Evolutionary conservation across 2,888 invertebrate species (phyloP), one percentile per base, ranked within the genome.

Genomic region (Eubasilissa splendida): DNA sequence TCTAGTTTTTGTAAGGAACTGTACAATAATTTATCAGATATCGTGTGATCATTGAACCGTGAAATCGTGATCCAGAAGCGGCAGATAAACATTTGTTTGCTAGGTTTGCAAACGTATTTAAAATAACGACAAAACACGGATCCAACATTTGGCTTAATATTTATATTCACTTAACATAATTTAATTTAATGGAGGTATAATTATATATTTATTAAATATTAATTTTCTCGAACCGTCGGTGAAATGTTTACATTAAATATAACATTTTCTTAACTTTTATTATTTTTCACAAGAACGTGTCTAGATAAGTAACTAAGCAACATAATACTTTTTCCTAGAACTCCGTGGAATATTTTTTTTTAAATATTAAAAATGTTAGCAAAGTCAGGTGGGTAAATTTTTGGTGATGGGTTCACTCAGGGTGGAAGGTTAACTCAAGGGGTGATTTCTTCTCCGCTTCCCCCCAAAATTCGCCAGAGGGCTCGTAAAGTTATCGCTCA

Each of bases 401-500:
- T 71, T 71, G 54, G 71, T 56, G 33, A 71, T 56, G 71, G 56
- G 71, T 73, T 73, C 42, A 73, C 71, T 73, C n/a, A 8, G 8
- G 56, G 71, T 42, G 71, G 71, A 50, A 56, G 71, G 58, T 73
- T 73, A 11, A 65, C 58, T 73, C 54, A 2, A 58, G 56, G 65
- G 65, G 65, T 9, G 65, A 22, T 73, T 73, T 73, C 56, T 12
- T 70, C 70, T 73, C 9, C 11, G 7, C n/a, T 42, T 33, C 58
- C 42, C 22, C 58, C 66, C 76, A 9, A 66, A 65, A 65, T 50
- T 60, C 52, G 54, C 76, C 76, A 53, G 54, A 76, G 76, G 76
- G 54, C 31, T 65, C 65, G 65, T 60, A 59, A 76, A 76, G 76
- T 63, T 76, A 63, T 80, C 73, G 71, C 71, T 80, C 76, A 76